Evolutionary conservation across 2,113 vertebrate genomes (phyloP).

Genomic region (Pangasianodon gigas): DNA sequence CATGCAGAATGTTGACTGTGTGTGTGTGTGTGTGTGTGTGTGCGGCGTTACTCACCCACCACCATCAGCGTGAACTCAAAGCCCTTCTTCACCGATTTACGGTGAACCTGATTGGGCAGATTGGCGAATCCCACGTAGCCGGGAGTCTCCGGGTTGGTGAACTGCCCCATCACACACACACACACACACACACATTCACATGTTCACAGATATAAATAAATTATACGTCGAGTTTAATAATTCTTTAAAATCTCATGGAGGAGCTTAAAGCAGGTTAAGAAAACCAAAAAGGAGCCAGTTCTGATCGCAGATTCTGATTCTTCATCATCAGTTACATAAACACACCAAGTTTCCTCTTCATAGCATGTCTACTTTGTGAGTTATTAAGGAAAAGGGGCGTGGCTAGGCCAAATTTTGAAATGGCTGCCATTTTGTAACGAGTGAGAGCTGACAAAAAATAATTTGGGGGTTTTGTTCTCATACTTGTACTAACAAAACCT

Average conservation of each 20-base stretch:
- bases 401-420: background rate
- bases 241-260: no score
- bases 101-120: constrained; percentile 97
- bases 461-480: background rate
- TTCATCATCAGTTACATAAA: background rate
- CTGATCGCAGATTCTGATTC: background rate
- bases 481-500: background rate
- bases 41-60: constrained; percentile 84
- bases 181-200: background rate
- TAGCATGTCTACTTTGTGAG: no score
- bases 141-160: constrained; percentile 94
- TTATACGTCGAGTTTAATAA: no score
- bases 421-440: background rate
- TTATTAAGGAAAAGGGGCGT: background rate
- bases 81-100: constrained; percentile 97
- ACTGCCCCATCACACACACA: constrained; percentile 76
- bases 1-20: background rate
- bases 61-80: constrained; percentile 99
- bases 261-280: no score
- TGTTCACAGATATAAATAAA: background rate
- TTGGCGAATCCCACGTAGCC: constrained; percentile 98
- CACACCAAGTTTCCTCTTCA: background rate
- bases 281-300: no score
- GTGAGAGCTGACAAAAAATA: background rate
- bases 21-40: constrained; percentile 5